Percentiles rank a stretch among this genome's conserved stretches.
Evolutionary conservation across 2,888 invertebrate species (phyloP).

Genomic region (Cerceris ruficornis): DNA sequence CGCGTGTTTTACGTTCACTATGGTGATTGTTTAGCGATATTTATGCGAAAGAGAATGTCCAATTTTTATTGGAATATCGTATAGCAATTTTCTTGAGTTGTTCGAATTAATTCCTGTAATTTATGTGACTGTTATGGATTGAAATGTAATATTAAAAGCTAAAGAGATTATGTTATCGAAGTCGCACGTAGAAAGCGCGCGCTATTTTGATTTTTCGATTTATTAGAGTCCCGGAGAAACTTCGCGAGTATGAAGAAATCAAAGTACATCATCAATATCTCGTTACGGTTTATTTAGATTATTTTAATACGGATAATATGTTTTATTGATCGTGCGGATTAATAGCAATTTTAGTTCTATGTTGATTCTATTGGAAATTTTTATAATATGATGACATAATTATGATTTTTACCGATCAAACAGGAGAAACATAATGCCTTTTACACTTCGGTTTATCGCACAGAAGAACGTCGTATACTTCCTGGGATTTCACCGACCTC

Average conservation of each 20-base stretch:
- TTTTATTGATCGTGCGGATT: slow-evolving; percentile 1
- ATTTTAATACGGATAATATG: slow-evolving; percentile 22
- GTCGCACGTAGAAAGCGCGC: slow-evolving; percentile 7
- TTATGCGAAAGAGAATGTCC: no score
- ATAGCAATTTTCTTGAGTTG: no score
- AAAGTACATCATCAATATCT: not conserved
- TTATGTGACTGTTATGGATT: not conserved
- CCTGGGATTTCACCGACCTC: slow-evolving; percentile 70
- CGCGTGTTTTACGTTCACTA: no score
- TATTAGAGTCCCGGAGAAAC: not conserved
- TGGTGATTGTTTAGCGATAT: no score
- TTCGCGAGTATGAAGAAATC: not conserved
- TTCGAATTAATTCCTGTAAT: no score
- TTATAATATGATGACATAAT: not conserved
- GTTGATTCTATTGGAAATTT: not conserved
- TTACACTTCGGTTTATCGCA: slow-evolving; percentile 2
- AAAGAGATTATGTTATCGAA: not conserved
- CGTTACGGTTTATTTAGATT: not conserved
- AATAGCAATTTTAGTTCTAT: slow-evolving; percentile 8
- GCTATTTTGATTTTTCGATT: not conserved
- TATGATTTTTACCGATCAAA: not conserved
- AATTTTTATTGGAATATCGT: no score
- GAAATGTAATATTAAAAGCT: not conserved
- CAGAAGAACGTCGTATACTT: slow-evolving; percentile 28
- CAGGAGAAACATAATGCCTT: slow-evolving; percentile 1